phyloP scores from a whole-genome alignment of 2,797 vertebrate genomes.

The Lacerta bilineata region DNA sequence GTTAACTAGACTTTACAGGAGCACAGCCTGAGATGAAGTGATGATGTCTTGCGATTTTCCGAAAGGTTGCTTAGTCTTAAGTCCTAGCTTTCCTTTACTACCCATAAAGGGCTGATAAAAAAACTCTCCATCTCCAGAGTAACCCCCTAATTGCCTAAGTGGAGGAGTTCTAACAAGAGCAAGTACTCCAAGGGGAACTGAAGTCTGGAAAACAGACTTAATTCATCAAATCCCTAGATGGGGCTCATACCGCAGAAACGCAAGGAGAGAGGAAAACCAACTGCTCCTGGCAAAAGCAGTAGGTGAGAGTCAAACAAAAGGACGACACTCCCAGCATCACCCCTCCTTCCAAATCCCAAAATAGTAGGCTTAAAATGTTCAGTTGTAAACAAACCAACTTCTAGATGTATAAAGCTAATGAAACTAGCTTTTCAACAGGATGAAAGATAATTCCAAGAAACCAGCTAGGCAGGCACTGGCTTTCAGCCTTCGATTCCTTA shows the following conservation, averaged over 20 bases:
- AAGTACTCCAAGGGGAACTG: conserved; percentile 12
- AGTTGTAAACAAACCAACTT: conserved; percentile 8
- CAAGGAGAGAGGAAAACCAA: neutral
- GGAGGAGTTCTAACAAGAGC: neutral
- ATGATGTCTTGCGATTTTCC: neutral
- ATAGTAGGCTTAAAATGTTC: neutral
- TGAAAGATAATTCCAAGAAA: conserved; percentile 48
- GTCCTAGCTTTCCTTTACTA: neutral
- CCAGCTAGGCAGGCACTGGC: conserved; percentile 56
- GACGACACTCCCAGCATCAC: neutral
- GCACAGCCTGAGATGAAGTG: neutral
- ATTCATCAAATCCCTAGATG: neutral
- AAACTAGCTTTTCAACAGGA: conserved; percentile 26
- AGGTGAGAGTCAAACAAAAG: neutral
- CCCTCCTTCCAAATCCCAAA: neutral
- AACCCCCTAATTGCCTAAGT: neutral
- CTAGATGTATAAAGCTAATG: neutral
- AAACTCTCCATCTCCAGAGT: neutral
- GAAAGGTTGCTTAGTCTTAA: neutral
- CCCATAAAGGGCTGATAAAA: neutral
- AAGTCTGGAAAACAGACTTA: conserved; percentile 6
- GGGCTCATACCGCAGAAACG: conserved; percentile 34
- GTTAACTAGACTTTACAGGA: neutral
- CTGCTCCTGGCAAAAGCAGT: neutral
- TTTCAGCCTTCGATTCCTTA: conserved; percentile 35